Conservation (phyloP, 2,797 vertebrate genomes). For the Parambassis ranga region DNA sequence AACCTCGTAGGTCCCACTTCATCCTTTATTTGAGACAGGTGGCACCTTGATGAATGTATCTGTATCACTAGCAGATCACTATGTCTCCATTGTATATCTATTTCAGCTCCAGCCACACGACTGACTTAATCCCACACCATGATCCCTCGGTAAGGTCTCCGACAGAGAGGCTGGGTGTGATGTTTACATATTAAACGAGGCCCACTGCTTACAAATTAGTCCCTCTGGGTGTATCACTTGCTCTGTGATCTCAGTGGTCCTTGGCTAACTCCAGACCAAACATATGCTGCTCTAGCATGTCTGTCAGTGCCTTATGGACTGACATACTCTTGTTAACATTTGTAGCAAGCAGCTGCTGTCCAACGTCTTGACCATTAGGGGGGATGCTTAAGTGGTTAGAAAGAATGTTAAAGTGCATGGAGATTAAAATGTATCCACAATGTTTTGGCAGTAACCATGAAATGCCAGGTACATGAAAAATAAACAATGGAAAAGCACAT, state of each 20-base stretch:
- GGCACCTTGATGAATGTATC: constrained; percentile 7
- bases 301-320: constrained; percentile 8
- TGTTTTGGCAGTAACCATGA: no score
- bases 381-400: constrained; percentile 9
- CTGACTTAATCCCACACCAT: constrained; percentile 38
- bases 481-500: no score
- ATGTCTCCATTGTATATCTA: constrained; percentile 38
- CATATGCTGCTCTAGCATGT: constrained; percentile 26
- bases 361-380: not conserved
- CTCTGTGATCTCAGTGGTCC: constrained; percentile 31
- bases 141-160: constrained; percentile 15
- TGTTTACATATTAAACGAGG: constrained; percentile 63
- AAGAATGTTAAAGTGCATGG: constrained; percentile 22
- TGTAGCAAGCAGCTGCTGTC: constrained; percentile 43
- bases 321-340: constrained; percentile 36
- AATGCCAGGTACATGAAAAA: no score
- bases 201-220: constrained; percentile 68
- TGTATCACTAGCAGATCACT: not conserved
- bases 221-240: constrained; percentile 62
- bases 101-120: constrained; percentile 35
- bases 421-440: not conserved
- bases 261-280: constrained; percentile 42
- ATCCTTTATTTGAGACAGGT: not conserved
- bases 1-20: not conserved
- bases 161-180: constrained; percentile 28